Percentiles rank a stretch among this genome's conserved stretches.
Evolutionary conservation across 2,888 invertebrate genomes (phyloP).

Genomic region (Lissonota sp.): DNA sequence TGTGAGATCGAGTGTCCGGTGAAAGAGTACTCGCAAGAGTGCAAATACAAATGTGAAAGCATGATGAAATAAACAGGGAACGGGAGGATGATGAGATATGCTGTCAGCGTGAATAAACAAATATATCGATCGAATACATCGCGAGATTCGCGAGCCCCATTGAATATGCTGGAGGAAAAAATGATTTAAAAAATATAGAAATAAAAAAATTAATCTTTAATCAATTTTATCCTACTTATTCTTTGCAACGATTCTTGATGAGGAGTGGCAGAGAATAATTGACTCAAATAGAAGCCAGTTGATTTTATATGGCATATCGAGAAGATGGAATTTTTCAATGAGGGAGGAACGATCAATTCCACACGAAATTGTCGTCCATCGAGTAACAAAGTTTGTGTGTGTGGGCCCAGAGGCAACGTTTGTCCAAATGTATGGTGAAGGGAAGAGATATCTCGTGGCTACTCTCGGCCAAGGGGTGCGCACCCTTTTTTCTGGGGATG

Average conservation of each 20-base stretch:
- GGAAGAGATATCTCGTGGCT: constrained; percentile 28
- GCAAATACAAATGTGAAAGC: constrained; percentile 38
- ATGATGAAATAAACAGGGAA: constrained; percentile 1
- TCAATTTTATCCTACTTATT: no score
- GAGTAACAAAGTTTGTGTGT: not conserved
- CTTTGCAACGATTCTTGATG: not conserved
- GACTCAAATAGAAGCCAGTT: constrained; percentile 8
- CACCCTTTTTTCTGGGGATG: constrained; percentile 61
- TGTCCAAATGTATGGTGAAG: constrained; percentile 30
- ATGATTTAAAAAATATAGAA: not conserved
- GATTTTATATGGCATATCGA: not conserved
- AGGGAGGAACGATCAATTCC: constrained; percentile 17
- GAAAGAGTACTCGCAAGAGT: constrained; percentile 36
- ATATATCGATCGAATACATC: constrained; percentile 21
- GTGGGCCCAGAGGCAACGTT: constrained; percentile 35
- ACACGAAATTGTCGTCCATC: not conserved
- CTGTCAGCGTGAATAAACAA: constrained; percentile 45
- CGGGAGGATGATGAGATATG: constrained; percentile 39
- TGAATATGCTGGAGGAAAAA: not conserved
- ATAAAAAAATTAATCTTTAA: not conserved
- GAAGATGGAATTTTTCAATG: constrained; percentile 15
- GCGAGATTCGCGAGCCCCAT: no score
- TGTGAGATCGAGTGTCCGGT: constrained; percentile 33
- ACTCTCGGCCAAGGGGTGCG: constrained; percentile 44
- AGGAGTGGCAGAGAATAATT: not conserved